phyloP scores from a whole-genome alignment of 1,140 invertebrate genomes.

The Campoletis sonorensis region DNA sequence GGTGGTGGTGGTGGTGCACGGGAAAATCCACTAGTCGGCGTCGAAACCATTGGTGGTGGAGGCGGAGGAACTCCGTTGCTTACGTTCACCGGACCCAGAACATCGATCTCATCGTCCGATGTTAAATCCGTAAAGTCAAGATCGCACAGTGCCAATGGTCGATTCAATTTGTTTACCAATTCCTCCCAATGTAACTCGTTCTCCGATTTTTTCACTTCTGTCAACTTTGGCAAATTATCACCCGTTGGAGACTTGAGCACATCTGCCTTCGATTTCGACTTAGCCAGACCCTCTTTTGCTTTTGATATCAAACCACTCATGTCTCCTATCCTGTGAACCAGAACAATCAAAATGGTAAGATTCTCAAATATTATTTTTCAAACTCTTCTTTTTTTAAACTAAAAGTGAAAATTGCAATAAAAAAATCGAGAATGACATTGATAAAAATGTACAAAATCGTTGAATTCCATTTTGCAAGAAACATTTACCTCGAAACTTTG shows the following conservation, averaged over 20 bases:
- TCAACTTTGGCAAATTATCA: constrained; percentile 79
- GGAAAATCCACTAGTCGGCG: constrained; percentile 63
- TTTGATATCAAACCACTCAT: constrained; percentile 94
- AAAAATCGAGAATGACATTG: background rate
- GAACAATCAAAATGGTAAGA: background rate
- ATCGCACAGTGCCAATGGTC: constrained; percentile 94
- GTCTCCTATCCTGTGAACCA: constrained; percentile 81
- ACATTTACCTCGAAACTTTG: constrained; percentile 73
- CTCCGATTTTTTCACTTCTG: constrained; percentile 91
- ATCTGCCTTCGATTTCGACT: constrained; percentile 87
- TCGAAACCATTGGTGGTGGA: constrained; percentile 79
- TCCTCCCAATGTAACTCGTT: constrained; percentile 98
- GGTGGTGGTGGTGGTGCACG: constrained; percentile 69
- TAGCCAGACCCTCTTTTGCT: constrained; percentile 93
- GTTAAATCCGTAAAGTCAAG: constrained; percentile 96
- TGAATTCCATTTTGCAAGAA: constrained; percentile 20
- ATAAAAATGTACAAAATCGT: background rate
- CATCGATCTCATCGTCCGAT: constrained; percentile 86
- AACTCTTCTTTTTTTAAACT: no score
- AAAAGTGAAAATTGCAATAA: no score
- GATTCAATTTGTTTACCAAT: constrained; percentile 86
- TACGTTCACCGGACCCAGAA: constrained; percentile 79
- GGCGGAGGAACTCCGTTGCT: constrained; percentile 83
- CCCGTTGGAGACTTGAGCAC: constrained; percentile 82
- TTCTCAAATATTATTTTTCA: no score